A percentile compares a stretch with the other conserved stretches of the same genome.
Conservation (phyloP, 1,140 invertebrate species). For the Diachasmimorpha longicaudata region DNA sequence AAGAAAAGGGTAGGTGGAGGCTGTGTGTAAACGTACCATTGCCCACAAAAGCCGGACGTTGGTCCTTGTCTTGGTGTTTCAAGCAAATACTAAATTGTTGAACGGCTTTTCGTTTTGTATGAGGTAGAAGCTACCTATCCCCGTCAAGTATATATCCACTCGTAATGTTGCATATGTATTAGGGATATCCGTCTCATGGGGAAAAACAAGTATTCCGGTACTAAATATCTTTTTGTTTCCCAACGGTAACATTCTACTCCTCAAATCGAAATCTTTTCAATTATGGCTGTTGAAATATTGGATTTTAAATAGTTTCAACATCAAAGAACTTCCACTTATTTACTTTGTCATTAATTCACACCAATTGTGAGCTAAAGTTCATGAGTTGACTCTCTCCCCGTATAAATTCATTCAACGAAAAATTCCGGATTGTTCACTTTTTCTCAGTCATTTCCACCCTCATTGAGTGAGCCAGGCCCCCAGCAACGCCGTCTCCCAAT, state of each 20-base stretch:
- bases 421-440: neutral
- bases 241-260: too few relatives aligned
- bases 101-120: slow-evolving; percentile 1
- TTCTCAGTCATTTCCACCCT: neutral
- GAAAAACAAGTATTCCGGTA: neutral
- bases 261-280: too few relatives aligned
- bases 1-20: slow-evolving; percentile 3
- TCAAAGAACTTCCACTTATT: too few relatives aligned
- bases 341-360: too few relatives aligned
- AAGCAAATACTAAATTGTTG: slow-evolving; percentile 45
- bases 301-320: too few relatives aligned
- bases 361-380: neutral
- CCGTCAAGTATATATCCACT: neutral
- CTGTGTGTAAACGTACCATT: neutral
- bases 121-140: neutral
- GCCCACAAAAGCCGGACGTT: slow-evolving; percentile 34
- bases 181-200: neutral
- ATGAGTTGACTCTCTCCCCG: neutral
- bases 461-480: neutral
- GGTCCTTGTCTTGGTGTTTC: slow-evolving; percentile 41
- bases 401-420: neutral
- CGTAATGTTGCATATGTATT: neutral
- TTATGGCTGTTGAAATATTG: too few relatives aligned
- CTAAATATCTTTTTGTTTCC: neutral
- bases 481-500: neutral